These are phyloP conservation scores for Panopea generosa DNA, from an alignment of 2,888 invertebrate species.

Conservation along the genomic window DNA sequence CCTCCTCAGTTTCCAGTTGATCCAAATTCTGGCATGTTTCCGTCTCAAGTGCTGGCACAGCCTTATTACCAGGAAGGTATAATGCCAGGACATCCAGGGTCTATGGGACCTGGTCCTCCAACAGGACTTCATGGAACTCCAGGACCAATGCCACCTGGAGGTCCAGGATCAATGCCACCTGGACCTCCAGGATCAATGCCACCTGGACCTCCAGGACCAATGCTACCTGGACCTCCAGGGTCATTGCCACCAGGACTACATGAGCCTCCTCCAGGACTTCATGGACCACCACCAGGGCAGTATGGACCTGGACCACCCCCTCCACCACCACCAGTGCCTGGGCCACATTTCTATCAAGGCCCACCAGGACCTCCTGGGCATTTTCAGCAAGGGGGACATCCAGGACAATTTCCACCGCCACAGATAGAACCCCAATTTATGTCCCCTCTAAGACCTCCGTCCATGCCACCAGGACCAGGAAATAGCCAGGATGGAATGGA, in stretches of 20 bases:
- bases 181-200: conserved; percentile 35
- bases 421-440: no score
- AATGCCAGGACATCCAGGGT: conserved; percentile 23
- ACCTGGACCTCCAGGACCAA: conserved; percentile 15
- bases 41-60: conserved; percentile 20
- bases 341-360: no score
- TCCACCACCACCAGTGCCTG: no score
- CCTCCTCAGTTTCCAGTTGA: conserved; percentile 42
- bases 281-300: neutral
- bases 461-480: no score
- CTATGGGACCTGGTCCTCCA: conserved; percentile 9
- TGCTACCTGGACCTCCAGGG: conserved; percentile 19
- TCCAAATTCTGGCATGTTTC: conserved; percentile 46
- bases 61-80: conserved; percentile 37
- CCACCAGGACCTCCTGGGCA: no score
- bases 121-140: neutral
- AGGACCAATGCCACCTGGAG: conserved; percentile 11
- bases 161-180: conserved; percentile 6
- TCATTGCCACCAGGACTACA: conserved; percentile 21
- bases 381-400: no score
- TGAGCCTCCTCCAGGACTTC: conserved; percentile 5
- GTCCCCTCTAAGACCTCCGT: no score
- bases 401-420: no score
- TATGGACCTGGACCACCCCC: neutral
- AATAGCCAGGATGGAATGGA: no score